phyloP scores from a whole-genome alignment of 1,140 invertebrate genomes.

The Steinernema feltiae region DNA sequence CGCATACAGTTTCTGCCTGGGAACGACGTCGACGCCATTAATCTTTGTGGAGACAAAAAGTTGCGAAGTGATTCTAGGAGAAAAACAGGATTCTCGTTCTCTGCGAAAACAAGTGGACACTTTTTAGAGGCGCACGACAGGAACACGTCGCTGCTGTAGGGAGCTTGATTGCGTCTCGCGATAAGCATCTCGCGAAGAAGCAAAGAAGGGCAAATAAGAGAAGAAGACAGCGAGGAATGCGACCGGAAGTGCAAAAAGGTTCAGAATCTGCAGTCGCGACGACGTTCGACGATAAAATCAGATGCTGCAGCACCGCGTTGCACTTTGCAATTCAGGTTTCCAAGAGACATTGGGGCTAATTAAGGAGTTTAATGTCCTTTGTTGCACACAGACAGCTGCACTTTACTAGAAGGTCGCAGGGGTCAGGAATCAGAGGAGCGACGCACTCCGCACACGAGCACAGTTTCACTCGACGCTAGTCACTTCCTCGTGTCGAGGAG shows the following conservation, averaged over 20 bases:
- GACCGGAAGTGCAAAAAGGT: neutral
- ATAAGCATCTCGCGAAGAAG: neutral
- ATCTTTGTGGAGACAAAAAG: neutral
- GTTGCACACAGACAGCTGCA: neutral
- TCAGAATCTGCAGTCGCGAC: neutral
- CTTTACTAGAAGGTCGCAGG: neutral
- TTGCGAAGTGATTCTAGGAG: neutral
- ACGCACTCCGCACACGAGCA: no score
- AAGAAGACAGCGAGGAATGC: neutral
- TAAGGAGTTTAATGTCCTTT: slow-evolving; percentile 1
- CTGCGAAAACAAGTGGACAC: neutral
- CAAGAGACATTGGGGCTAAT: neutral
- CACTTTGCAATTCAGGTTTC: slow-evolving; percentile 11
- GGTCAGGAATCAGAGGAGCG: no score
- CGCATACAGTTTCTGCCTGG: no score
- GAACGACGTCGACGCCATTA: neutral
- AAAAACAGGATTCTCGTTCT: neutral
- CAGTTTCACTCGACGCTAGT: no score
- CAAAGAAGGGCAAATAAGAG: neutral
- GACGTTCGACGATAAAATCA: neutral
- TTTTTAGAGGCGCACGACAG: no score
- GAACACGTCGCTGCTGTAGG: no score
- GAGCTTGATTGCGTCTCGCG: no score
- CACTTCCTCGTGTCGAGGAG: no score
- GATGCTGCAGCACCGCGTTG: neutral